Base-by-base conservation (phyloP, 2,888 invertebrate genomes). In the Acholoe squamosa region DNA sequence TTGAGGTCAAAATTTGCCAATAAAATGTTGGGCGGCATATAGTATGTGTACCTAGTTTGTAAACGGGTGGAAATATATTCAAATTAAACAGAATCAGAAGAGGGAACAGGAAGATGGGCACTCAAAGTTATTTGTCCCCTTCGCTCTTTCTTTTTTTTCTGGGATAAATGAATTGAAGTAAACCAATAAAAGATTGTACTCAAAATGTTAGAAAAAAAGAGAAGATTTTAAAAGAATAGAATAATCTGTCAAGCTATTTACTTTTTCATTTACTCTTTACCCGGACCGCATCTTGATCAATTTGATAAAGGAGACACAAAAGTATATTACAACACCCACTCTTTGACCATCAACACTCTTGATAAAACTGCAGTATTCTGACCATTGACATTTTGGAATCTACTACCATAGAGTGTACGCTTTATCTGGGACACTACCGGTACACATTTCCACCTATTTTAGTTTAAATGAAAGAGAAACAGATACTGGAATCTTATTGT, bases 241-340 rank as follows among this genome's bases (percentile, higher is more conserved):
- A 22, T 80, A 80, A 0, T 80, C 80, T 76, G 3, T 76, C n/a
- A 76, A 76, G 31, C 76, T 76, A 76, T 31, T 76, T 76, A 80
- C 80, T 43, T 80, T 34, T 80, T 43, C 80, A 80, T 80, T 43
- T 80, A 80, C 0, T 80, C 34, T 80, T 80, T 80, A 80, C 80
- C 80, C 80, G 80, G 33, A 33, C 43, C n/a, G 80, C 80, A 80
- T 80, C 80, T 80, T 80, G 34, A 80, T 80, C 80, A 80, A 80
- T 80, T 76, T 76, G 76, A 43, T 25, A 80, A 80, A 80, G 80
- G 31, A 80, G 34, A 80, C 43, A 80, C 43, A 34, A 76, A n/a
- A 80, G 14, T 33, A 22, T 5, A 43, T 80, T 80, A 80, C 80
- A 80, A 80, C 80, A 80, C 33, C 43, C 33, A 80, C 43, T 14